Percentiles rank a stretch among this genome's conserved stretches.
Evolutionary conservation across 2,888 invertebrate genomes (phyloP).

Genomic region (Mechanitis mazaeus): DNA sequence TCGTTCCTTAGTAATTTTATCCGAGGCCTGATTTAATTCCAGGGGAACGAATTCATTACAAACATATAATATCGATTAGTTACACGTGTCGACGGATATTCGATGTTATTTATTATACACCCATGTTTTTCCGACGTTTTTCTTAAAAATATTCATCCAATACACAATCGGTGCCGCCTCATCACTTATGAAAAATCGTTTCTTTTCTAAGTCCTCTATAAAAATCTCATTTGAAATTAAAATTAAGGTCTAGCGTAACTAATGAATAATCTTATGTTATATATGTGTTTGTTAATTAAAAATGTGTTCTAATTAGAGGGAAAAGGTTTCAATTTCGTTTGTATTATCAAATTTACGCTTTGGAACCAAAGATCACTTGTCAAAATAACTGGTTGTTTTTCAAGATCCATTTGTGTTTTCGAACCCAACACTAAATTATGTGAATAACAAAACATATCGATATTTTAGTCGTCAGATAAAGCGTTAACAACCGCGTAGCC

Average conservation of each 20-base stretch:
- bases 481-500: slow-evolving; percentile 55
- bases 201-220: slow-evolving; percentile 68
- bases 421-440: slow-evolving; percentile 62
- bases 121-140: slow-evolving; percentile 61
- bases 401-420: slow-evolving; percentile 67
- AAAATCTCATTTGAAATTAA: slow-evolving; percentile 76
- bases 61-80: slow-evolving; percentile 63
- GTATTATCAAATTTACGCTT: slow-evolving; percentile 44
- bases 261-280: slow-evolving; percentile 54
- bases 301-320: slow-evolving; percentile 36
- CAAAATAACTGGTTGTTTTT: slow-evolving; percentile 74
- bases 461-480: slow-evolving; percentile 61
- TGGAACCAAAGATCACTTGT: slow-evolving; percentile 49
- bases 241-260: slow-evolving; percentile 72
- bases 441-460: slow-evolving; percentile 62
- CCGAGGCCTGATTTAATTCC: slow-evolving; percentile 26
- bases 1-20: slow-evolving; percentile 12
- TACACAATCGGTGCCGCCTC: slow-evolving; percentile 73
- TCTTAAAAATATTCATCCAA: slow-evolving; percentile 72
- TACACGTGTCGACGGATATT: slow-evolving; percentile 66
- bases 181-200: slow-evolving; percentile 75
- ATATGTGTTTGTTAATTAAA: slow-evolving; percentile 31
- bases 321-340: slow-evolving; percentile 38
- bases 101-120: slow-evolving; percentile 59
- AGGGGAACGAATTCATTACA: slow-evolving; percentile 35